These are phyloP conservation scores for Apamea monoglypha DNA, from an alignment of 2,888 invertebrate species.

Conservation along the genomic window DNA sequence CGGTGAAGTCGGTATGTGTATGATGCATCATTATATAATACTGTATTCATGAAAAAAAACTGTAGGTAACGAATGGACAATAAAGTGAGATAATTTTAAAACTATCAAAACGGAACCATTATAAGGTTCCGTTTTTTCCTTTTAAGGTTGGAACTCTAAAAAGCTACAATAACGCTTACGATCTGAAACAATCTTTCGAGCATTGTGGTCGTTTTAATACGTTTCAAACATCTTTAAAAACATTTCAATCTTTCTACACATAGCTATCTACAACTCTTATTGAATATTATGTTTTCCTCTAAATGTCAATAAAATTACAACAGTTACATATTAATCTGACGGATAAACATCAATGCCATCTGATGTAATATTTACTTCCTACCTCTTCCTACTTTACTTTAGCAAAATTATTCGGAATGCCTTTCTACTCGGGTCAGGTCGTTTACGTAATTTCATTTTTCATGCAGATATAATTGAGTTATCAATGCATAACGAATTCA, in stretches of 20 bases:
- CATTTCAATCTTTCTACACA: background rate
- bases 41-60: background rate
- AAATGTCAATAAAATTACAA: conserved; percentile 46
- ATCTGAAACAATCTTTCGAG: background rate
- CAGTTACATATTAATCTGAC: conserved; percentile 34
- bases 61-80: too few species aligned
- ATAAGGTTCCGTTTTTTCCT: background rate
- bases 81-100: too few species aligned
- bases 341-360: conserved; percentile 61
- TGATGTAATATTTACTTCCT: conserved; percentile 66
- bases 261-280: background rate
- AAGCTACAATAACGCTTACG: background rate
- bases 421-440: conserved; percentile 45
- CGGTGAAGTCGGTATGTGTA: background rate
- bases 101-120: too few species aligned
- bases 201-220: too few species aligned
- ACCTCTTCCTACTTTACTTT: conserved; percentile 58
- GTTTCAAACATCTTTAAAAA: background rate
- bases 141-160: background rate
- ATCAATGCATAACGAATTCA: conserved; percentile 31
- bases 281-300: conserved; percentile 7
- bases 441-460: conserved; percentile 50
- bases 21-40: too few species aligned
- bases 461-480: conserved; percentile 24
- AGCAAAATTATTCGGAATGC: conserved; percentile 46